These are phyloP conservation scores for Mycteria americana DNA, from an alignment of 2,797 vertebrate genomes.

Conservation along the genomic window DNA sequence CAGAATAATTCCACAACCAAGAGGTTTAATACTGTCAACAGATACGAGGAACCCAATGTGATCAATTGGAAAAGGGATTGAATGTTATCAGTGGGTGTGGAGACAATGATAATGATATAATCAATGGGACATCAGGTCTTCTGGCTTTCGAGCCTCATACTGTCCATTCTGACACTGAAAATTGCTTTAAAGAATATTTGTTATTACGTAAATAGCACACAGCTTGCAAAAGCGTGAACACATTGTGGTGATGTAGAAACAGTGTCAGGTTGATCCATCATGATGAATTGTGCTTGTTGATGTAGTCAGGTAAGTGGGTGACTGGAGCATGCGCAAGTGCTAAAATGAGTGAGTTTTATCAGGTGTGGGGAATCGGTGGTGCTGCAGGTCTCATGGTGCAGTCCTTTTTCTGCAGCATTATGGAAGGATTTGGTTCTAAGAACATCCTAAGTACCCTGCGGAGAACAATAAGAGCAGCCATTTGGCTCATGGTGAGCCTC, in stretches of 20 bases:
- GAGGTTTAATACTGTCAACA: neutral
- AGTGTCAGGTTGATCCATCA: neutral
- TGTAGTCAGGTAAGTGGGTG: neutral
- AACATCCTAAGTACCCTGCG: conserved; percentile 63
- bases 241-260: neutral
- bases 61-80: neutral
- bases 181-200: neutral
- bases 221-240: neutral
- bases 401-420: conserved; percentile 39
- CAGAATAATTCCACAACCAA: neutral
- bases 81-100: neutral
- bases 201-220: neutral
- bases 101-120: neutral
- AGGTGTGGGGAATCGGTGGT: neutral
- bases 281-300: accelerated
- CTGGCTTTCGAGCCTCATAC: neutral
- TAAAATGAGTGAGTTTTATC: neutral
- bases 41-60: neutral
- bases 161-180: neutral
- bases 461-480: conserved; percentile 73
- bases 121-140: neutral
- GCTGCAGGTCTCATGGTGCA: conserved; percentile 2
- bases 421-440: conserved; percentile 55
- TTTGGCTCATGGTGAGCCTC: conserved; percentile 72
- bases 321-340: neutral